phyloP scores from a whole-genome alignment of 2,888 invertebrate species.

The Macroteleia sp. region DNA sequence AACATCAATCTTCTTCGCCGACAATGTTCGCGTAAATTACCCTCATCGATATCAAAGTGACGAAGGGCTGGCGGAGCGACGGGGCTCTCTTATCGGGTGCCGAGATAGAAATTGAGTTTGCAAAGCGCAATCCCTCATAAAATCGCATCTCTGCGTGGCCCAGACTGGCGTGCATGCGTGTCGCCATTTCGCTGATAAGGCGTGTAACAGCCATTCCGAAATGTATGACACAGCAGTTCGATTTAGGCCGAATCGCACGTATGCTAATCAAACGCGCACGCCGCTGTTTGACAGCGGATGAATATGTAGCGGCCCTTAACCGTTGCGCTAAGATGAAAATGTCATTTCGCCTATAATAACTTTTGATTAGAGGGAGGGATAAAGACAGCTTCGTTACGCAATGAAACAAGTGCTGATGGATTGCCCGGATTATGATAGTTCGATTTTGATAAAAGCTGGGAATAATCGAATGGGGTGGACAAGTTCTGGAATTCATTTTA shows the following conservation, averaged over 20 bases:
- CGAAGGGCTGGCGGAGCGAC: conserved; percentile 67
- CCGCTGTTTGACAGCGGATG: conserved; percentile 27
- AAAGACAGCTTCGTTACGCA: conserved; percentile 20
- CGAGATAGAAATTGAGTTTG: conserved; percentile 76
- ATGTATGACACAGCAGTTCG: conserved; percentile 56
- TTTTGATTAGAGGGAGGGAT: conserved; percentile 28
- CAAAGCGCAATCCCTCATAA: conserved; percentile 68
- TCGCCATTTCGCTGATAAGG: conserved; percentile 56
- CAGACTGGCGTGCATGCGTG: conserved; percentile 34
- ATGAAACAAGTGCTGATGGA: conserved; percentile 31
- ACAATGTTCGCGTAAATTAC: conserved; percentile 82
- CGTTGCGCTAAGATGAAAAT: conserved; percentile 40
- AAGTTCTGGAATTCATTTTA: no score
- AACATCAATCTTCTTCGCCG: conserved; percentile 82
- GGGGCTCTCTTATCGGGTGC: conserved; percentile 72
- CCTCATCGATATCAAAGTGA: conserved; percentile 82
- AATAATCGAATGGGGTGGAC: no score
- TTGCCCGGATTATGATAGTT: conserved; percentile 6
- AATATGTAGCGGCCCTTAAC: conserved; percentile 41
- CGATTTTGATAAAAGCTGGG: neutral
- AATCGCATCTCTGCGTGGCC: conserved; percentile 56
- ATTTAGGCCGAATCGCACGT: conserved; percentile 52
- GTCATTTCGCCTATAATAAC: conserved; percentile 32
- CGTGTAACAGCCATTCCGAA: conserved; percentile 50
- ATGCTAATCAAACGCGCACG: conserved; percentile 52